Evolutionary conservation across 2,113 vertebrate genomes (phyloP), one percentile per base, ranked within the genome.

Genomic region (Capreolus pygargus): DNA sequence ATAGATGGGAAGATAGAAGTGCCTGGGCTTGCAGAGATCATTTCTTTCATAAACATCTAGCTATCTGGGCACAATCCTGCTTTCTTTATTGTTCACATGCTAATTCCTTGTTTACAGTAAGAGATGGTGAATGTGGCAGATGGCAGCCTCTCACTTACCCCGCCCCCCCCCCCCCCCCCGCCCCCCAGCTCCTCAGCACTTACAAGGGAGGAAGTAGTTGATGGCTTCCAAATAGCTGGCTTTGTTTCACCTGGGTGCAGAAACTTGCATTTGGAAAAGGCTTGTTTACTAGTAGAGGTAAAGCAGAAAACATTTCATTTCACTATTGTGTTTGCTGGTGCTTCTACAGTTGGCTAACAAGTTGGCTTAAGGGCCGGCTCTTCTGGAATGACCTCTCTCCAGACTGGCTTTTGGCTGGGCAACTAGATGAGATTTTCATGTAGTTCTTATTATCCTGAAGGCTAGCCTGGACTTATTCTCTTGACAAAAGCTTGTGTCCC

Each of bases 201-300:
- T 39, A 43, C 10, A 13, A 74, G 70, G 67, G 70, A 25, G 36
- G 70, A 74, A 39, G 36, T 74, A 74, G n/a, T 21, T 43, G 21
- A 74, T 43, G 36, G 36, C 70, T 74, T 74, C 70, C 36, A 43
- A 25, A 74, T 74, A 74, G n/a, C 36, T 74, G 36, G 36, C 36
- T 74, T 74, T 74, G 21, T 74, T 74, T 74, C 70, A 43, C n/a
- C 36, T 43, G 36, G 36, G 11, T 0, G 0, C 0, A 1, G 36
- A 74, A 74, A 74, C 36, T 25, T 74, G 21, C 21, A 3, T 43
- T 74, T 74, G 70, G 70, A 43, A 39, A 74, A 74, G 23, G 70
- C 36, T 74, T 74, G 36, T 74, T 74, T 74, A 43, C 21, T 74
- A 36, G 67, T 43, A 74, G 21, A 74, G 70, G 11, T 43, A 74